Evolutionary conservation across 2,113 vertebrate species (phyloP), one percentile per base, ranked within the genome.

Genomic region (Lathamus discolor): DNA sequence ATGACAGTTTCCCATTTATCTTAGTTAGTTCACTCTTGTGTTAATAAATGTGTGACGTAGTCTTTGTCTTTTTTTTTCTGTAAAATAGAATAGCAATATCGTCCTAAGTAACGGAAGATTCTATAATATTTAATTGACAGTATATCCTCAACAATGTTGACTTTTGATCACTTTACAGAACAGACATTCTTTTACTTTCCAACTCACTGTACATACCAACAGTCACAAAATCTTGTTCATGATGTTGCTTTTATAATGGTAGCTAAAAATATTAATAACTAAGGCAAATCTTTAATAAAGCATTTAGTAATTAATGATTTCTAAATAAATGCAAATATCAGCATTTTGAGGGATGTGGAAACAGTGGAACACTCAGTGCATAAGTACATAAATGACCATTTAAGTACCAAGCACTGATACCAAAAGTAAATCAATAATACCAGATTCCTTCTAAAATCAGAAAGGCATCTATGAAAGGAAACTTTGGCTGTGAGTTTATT

Each of bases 351-450:
- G 11, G 5, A 35, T 9, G 12, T 6, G 17, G 11, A 4, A 16
- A 52, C 4, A 70, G 44, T 3, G 20, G 16, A 66, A 46, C 9
- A 37, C 3, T 76, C 29, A 52, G 18, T 0, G 0, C 9, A 2
- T 70, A 79, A 57, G 10, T 64, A 43, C 23, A 44, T 25, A 59
- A 91, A 88, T 24, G 13, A 79, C 33, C 35, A 18, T 54, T 67
- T 68, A 76, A 69, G 9, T 84, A n/a, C 25, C 63, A 87, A 68
- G 14, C 51, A 51, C 57, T 77, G 37, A 37, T 77, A 35, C 37
- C 35, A 69, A 23, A 39, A 51, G 7, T 51, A 72, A 61, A 43
- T 17, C 11, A 46, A 6, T 37, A 79, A 84, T 17, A 12, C 11
- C 24, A 46, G 27, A 51, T 75, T 66, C 25, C 68, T 39, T 11